Base-by-base conservation (phyloP, 2,888 invertebrate species). In the Noctua comes region DNA sequence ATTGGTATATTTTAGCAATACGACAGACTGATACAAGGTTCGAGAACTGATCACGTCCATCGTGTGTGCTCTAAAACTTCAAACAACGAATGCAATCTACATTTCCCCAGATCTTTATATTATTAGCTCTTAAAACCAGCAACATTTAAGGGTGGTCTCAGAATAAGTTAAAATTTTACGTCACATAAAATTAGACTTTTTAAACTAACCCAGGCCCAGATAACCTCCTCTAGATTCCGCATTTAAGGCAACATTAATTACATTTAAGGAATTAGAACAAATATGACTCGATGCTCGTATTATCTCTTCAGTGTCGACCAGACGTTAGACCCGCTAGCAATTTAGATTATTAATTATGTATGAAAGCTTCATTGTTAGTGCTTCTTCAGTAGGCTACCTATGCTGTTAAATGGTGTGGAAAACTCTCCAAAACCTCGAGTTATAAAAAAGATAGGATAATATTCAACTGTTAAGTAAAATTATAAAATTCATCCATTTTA, bases 81-180 rank as follows among this genome's bases (percentile, higher is more conserved):
- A 68, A 74, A 75, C 68, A 82, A 62, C 21, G 13, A 68, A 83
- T 83, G 70, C 73, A 73, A 76, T 59, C 64, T 66, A 73, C 24
- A n/a, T 71, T 68, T 59, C 40, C 70, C 77, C 62, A 36, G 10
- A 64, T 40, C 27, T 57, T n/a, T 54, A 43, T 43, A n/a, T 51
- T 51, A n/a, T 59, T 73, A 73, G 43, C 71, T 77, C 64, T 84
- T 74, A 54, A 75, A 75, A 69, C 31, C 54, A 75, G 71, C 18
- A 73, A 16, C n/a, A 40, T 10, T 62, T 36, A 70, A 18, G 68
- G 57, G 69, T 64, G 59, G 59, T n/a, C 77, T 84, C 78, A 69
- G 69, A 66, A 70, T 71, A 59, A 51, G 31, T 46, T 59, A 59
- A 8, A 77, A 62, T 59, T 13, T 3, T 16, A 43, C 64, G 24